Base-by-base conservation (phyloP, 2,797 vertebrate species). In the Hoplostethus mediterraneus region DNA sequence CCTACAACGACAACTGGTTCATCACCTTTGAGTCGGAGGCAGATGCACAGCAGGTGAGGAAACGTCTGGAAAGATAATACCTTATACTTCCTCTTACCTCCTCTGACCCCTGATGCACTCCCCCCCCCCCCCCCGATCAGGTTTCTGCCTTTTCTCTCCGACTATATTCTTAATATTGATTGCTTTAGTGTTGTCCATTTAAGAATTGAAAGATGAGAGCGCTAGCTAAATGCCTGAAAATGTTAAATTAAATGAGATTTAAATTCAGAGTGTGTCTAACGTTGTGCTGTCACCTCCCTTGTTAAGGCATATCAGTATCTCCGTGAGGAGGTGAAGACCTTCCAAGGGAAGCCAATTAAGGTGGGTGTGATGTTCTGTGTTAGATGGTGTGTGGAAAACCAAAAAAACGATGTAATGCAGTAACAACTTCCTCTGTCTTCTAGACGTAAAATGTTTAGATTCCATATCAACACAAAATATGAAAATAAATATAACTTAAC, bases 1-100 rank as follows among this genome's bases (percentile, higher is more conserved):
- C 98, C 89, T 98, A 99, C 93, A 99, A 99, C 28, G 98, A 99
- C 93, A 99, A 97, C 92, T 99, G 98, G 97, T 99, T 99, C 93
- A 98, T 99, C 92, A 99, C 98, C 3, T 99, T 99, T 93, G 97
- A 99, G 88, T 98, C 98, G 0, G 98, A 99, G 95, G 97, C 97
- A 44, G 97, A 99, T 84, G 98, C 98, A 73, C 98, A 99, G 70
- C 97, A 98, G 97, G 98, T 99, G 93, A 88, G 51, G 6, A 51
- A 4, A 31, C 16, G 47, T 31, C 33, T 42, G 21, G 16, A 33
- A 59, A 17, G 36, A 4, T 14, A 3, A 5, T n/a, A 48, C 4
- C 17, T 48, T 16, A 48, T 33, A 48, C 47, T 11, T 44, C 42
- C 42, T 9, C 8, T 10, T 44, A 0, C 42, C 11, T 10, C 6